These are phyloP conservation scores for Stigmatopora argus DNA, from an alignment of 2,113 vertebrate genomes.

Conservation along the genomic window DNA sequence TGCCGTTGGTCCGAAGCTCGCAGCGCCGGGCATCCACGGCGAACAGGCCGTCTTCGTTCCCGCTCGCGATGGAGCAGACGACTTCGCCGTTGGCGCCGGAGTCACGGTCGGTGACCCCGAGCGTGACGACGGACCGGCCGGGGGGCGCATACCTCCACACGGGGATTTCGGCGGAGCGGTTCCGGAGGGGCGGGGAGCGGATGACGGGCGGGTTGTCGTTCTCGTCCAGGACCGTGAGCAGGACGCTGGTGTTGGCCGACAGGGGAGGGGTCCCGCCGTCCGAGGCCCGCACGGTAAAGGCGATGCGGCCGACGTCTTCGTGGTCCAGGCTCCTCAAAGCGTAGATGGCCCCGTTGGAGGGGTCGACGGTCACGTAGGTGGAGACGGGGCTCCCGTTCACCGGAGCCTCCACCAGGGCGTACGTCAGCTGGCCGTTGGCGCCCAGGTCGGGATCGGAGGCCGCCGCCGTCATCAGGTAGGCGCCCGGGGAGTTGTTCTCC, in stretches of 20 bases:
- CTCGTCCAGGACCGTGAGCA: conserved; percentile 87
- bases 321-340: conserved; percentile 90
- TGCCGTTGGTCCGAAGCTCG: conserved; percentile 86
- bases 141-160: conserved; percentile 82
- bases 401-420: conserved; percentile 81
- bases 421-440: conserved; percentile 92
- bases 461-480: conserved; percentile 85
- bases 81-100: conserved; percentile 89
- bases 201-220: conserved; percentile 90
- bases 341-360: conserved; percentile 89
- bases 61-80: conserved; percentile 80
- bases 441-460: conserved; percentile 90
- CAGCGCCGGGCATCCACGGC: conserved; percentile 84
- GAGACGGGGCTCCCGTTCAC: conserved; percentile 83
- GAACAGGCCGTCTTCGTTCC: conserved; percentile 84
- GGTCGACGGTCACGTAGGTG: conserved; percentile 92
- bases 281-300: conserved; percentile 84
- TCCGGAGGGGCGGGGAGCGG: conserved; percentile 77
- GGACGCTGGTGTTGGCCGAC: conserved; percentile 80
- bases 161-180: conserved; percentile 83
- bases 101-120: conserved; percentile 86
- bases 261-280: conserved; percentile 80
- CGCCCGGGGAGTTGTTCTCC: conserved; percentile 93
- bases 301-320: conserved; percentile 85
- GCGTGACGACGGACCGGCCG: conserved; percentile 78